These are phyloP conservation scores for Rhysida immarginata DNA, from an alignment of 1,140 invertebrate genomes.

Conservation along the genomic window DNA sequence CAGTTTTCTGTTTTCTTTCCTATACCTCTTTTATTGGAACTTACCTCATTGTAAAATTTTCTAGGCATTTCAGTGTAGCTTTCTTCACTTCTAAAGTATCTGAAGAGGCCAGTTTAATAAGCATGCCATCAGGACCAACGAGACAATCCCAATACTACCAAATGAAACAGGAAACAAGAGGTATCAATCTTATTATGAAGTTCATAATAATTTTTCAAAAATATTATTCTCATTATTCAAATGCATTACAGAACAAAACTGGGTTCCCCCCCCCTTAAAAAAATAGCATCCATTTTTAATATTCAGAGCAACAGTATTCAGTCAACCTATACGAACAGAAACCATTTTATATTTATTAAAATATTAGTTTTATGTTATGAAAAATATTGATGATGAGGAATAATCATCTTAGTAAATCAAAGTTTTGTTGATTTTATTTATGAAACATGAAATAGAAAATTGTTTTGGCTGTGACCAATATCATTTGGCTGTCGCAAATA, in stretches of 20 bases:
- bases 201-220: neutral
- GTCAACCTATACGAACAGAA: too few relatives aligned
- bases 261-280: neutral
- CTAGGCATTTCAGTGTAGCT: conserved; percentile 23
- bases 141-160: conserved; percentile 25
- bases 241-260: neutral
- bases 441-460: too few relatives aligned
- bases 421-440: too few relatives aligned
- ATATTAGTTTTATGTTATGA: too few relatives aligned
- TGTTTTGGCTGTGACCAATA: too few relatives aligned
- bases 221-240: neutral
- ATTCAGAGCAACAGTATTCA: too few relatives aligned
- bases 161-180: conserved; percentile 1
- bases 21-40: too few relatives aligned
- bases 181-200: neutral
- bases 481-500: too few relatives aligned
- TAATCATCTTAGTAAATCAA: too few relatives aligned
- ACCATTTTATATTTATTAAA: too few relatives aligned
- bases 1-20: too few relatives aligned
- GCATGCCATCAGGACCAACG: conserved; percentile 22
- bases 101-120: conserved; percentile 20
- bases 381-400: too few relatives aligned
- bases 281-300: neutral
- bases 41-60: conserved; percentile 23
- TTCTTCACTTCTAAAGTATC: conserved; percentile 17